phyloP scores from a whole-genome alignment of 2,113 vertebrate genomes.

The Ramphastos sulfuratus region DNA sequence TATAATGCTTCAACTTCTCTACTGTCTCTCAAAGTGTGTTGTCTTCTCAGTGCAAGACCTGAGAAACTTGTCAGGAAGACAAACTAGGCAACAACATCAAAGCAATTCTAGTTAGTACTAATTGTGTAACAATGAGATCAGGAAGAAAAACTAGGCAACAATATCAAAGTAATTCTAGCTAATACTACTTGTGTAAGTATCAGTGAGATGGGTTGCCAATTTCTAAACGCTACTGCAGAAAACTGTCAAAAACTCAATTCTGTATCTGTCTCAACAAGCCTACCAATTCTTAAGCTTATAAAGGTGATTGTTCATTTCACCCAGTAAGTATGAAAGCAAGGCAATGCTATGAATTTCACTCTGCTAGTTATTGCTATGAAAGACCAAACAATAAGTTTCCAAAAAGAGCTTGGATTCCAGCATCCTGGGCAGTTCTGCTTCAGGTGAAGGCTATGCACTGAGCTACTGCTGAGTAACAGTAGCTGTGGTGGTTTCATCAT shows the following conservation, averaged over 20 bases:
- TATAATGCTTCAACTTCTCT: background rate
- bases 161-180: background rate
- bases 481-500: background rate
- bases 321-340: background rate
- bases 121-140: background rate
- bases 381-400: constrained; percentile 13
- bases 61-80: background rate
- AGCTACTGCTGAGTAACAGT: constrained; percentile 29
- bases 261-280: background rate
- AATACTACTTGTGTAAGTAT: background rate
- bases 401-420: constrained; percentile 44
- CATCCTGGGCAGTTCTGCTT: constrained; percentile 14
- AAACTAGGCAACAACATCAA: background rate
- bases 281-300: background rate
- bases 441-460: constrained; percentile 27
- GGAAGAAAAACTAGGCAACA: background rate
- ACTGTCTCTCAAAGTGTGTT: background rate
- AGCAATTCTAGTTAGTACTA: background rate
- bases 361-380: constrained; percentile 22
- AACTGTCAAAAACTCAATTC: background rate
- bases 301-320: background rate
- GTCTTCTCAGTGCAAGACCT: background rate
- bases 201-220: background rate
- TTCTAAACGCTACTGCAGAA: background rate
- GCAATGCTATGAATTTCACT: constrained; percentile 38